Conservation (phyloP, 2,113 vertebrate species). For the Chionis minor region DNA sequence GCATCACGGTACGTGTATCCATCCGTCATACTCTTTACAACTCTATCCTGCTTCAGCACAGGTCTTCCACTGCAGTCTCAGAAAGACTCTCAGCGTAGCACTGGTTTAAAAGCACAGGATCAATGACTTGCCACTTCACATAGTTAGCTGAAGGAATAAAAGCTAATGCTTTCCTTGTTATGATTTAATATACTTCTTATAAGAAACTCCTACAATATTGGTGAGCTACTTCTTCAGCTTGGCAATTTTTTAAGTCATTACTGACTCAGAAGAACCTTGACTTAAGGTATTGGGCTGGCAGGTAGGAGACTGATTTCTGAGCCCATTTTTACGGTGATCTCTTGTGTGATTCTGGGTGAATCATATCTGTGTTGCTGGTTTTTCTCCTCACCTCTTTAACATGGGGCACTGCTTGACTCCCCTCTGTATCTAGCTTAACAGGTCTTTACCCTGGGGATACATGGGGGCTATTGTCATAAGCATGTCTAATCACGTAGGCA, state of each 20-base stretch:
- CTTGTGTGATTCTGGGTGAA: neutral
- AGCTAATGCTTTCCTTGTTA: neutral
- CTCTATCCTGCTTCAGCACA: neutral
- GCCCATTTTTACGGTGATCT: neutral
- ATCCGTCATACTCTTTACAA: neutral
- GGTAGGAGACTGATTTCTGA: neutral
- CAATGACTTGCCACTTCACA: neutral
- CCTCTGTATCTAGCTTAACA: neutral
- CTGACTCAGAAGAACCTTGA: neutral
- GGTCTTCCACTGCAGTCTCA: neutral
- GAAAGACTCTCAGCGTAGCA: fast-evolving
- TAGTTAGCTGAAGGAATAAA: neutral
- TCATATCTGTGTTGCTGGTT: neutral
- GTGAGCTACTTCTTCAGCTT: neutral
- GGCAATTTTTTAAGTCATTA: neutral
- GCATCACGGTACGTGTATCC: neutral
- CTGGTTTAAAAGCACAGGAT: neutral
- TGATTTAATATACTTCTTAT: neutral
- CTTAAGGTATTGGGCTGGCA: neutral
- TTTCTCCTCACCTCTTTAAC: neutral
- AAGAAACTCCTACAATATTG: neutral
- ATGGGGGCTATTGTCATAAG: neutral
- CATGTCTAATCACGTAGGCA: neutral
- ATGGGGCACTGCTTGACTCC: neutral
- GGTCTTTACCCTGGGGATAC: neutral